Evolutionary conservation across 2,113 vertebrate species (phyloP).

Genomic region (Lasiurus cinereus): DNA sequence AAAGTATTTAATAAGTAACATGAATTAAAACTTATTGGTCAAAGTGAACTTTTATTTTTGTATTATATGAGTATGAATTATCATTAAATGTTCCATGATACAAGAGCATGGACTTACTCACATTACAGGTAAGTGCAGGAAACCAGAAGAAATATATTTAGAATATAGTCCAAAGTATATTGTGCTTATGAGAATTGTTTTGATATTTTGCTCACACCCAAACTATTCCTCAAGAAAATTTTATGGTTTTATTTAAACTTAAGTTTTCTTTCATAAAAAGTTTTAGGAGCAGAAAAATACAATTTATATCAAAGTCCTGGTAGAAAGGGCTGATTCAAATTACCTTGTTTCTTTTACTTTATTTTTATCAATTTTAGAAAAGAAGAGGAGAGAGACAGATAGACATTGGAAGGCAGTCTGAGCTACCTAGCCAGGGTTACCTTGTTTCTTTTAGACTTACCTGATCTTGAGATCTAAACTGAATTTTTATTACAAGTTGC

Average conservation of each 20-base stretch:
- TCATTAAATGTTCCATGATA: background rate
- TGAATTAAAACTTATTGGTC: constrained; percentile 28
- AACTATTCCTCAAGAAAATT: constrained; percentile 36
- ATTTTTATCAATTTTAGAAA: background rate
- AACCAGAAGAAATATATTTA: background rate
- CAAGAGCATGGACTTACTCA: background rate
- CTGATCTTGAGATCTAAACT: constrained; percentile 40
- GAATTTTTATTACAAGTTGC: constrained; percentile 37
- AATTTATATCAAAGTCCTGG: background rate
- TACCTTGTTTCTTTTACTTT: constrained; percentile 40
- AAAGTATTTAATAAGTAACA: constrained; percentile 51
- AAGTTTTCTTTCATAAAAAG: constrained; percentile 28
- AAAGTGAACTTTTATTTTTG: constrained; percentile 41
- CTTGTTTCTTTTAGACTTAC: background rate
- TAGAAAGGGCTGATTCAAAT: background rate
- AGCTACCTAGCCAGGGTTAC: background rate
- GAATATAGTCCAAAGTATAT: background rate
- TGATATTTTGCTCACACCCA: constrained; percentile 9
- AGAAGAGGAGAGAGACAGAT: background rate
- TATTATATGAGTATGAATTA: background rate
- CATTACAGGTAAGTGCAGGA: constrained; percentile 23
- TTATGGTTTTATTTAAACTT: background rate
- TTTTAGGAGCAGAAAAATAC: constrained; percentile 26
- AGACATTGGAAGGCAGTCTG: background rate
- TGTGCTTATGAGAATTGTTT: background rate